Evolutionary conservation across 2,113 vertebrate genomes (phyloP).

Genomic region (Salvelinus fontinalis): DNA sequence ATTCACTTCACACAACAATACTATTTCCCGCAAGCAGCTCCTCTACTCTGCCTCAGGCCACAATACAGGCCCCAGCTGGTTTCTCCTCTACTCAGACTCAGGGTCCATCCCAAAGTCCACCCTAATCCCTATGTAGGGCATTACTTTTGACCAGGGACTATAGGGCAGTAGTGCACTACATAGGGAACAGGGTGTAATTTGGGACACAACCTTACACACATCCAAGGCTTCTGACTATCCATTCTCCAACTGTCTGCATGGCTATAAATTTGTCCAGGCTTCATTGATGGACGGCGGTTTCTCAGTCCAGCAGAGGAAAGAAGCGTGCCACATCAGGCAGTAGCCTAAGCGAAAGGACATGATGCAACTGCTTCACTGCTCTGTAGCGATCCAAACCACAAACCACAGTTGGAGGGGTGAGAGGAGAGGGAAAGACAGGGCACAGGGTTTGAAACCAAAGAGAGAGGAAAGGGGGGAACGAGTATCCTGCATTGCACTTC

Average conservation of each 20-base stretch:
- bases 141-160: no score
- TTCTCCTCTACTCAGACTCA: slow-evolving; percentile 8
- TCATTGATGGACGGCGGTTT: slow-evolving; percentile 38
- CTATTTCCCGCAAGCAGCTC: slow-evolving; percentile 2
- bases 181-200: no score
- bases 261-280: slow-evolving; percentile 50
- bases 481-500: neutral
- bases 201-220: no score
- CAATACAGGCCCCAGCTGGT: slow-evolving; percentile 30
- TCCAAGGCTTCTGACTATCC: no score
- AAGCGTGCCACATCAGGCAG: slow-evolving; percentile 59
- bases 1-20: neutral
- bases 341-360: slow-evolving; percentile 65
- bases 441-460: neutral
- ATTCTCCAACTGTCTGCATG: slow-evolving; percentile 11
- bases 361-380: slow-evolving; percentile 63
- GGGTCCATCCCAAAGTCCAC: neutral
- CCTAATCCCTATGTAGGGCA: no score
- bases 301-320: slow-evolving; percentile 50
- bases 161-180: neutral
- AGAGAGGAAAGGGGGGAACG: slow-evolving; percentile 23
- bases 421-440: neutral
- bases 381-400: slow-evolving; percentile 37
- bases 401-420: neutral
- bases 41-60: neutral